Conservation (phyloP, 2,888 invertebrate genomes). For the Galerucella calmariensis region DNA sequence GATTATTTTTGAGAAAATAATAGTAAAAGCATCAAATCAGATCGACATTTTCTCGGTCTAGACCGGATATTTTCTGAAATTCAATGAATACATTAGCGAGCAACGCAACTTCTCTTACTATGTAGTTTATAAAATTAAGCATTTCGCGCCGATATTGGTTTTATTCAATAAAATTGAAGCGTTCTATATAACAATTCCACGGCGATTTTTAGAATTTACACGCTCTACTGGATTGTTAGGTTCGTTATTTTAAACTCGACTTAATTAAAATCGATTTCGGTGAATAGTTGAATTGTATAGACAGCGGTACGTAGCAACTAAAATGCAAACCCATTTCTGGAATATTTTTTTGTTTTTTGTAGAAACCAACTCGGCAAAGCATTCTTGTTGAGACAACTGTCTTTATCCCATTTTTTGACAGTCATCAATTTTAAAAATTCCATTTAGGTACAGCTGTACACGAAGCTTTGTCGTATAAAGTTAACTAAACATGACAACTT, state of each 20-base stretch:
- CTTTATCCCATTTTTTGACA: too few relatives aligned
- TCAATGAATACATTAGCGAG: background rate
- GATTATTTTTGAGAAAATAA: slow-evolving; percentile 27
- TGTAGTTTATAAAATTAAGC: background rate
- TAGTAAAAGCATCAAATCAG: slow-evolving; percentile 25
- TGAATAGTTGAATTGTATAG: background rate
- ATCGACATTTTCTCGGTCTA: slow-evolving; percentile 27
- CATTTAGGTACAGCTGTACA: too few relatives aligned
- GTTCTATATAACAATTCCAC: background rate
- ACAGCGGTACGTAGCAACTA: background rate
- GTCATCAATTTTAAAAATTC: too few relatives aligned
- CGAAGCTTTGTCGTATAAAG: too few relatives aligned
- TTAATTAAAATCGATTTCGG: slow-evolving; percentile 1
- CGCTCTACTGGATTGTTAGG: background rate
- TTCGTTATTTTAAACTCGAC: background rate
- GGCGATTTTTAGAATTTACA: background rate
- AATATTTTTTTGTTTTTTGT: background rate
- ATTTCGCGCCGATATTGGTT: background rate
- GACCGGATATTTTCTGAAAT: slow-evolving; percentile 16
- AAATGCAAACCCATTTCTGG: background rate
- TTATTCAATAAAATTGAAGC: background rate
- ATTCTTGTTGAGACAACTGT: too few relatives aligned
- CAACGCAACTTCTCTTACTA: background rate
- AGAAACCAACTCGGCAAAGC: too few relatives aligned
- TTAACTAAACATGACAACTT: too few relatives aligned